Percentiles rank a stretch among this genome's conserved stretches.
Conservation (phyloP, 2,797 vertebrate species). For the Mycteria americana region DNA sequence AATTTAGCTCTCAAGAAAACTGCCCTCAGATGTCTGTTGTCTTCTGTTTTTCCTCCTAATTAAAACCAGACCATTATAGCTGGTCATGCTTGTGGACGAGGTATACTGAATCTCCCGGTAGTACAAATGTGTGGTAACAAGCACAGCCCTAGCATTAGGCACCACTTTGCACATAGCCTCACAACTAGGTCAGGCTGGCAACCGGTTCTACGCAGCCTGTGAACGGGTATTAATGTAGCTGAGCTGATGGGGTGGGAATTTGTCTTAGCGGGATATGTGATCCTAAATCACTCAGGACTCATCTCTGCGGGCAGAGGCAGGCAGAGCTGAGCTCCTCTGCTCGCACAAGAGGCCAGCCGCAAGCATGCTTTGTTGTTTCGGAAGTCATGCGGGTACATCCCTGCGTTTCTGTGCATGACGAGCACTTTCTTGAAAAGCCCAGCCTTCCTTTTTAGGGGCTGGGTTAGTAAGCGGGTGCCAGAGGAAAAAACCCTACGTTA, state of each 20-base stretch:
- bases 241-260: neutral
- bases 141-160: neutral
- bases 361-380: accelerated
- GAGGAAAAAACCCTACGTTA: neutral
- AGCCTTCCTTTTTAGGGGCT: neutral
- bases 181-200: slow-evolving; percentile 8
- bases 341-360: neutral
- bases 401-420: neutral
- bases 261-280: neutral
- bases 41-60: slow-evolving; percentile 13
- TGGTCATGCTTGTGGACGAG: neutral
- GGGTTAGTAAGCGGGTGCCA: neutral
- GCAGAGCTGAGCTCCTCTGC: neutral
- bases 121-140: neutral
- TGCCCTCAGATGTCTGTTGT: slow-evolving; percentile 1
- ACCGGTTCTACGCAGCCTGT: accelerated
- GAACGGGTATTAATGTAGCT: neutral
- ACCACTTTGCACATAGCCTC: neutral
- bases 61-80: neutral
- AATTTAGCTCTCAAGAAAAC: slow-evolving; percentile 41
- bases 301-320: neutral
- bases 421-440: neutral
- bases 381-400: neutral
- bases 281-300: neutral
- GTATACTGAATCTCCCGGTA: neutral